Base-by-base conservation (phyloP, 2,888 invertebrate genomes). In the Caenorhabditis angaria region DNA sequence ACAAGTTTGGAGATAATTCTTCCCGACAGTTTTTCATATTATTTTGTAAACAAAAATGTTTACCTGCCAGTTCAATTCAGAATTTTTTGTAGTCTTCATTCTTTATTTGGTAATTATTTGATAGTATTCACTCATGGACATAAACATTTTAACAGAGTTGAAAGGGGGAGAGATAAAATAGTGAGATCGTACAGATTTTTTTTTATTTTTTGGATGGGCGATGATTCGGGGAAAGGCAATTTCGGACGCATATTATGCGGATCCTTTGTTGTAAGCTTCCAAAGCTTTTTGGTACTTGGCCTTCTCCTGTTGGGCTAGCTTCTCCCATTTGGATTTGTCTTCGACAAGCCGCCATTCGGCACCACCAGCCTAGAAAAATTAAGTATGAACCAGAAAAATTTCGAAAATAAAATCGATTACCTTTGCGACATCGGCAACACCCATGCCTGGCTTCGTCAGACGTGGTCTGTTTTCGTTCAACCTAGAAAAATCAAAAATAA, bases 381-480 rank as follows among this genome's bases (percentile, higher is more conserved):
- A 27, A 24, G n/a, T 14, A 12, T n/a, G 48, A 60, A 47, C 25
- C 22, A 24, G 6, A 51, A 12, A 8, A 22, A 51, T 32, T 12
- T 22, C 29, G 27, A 51, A n/a, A n/a, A n/a, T 27, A 20, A 22
- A 41, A 82, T 94, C 93, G 83, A 92, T 92, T 14, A 95, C 94
- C 89, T 94, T 96, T 14, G 94, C 92, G 68, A 97, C 91, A 86
- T 97, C 97, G 0, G 94, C 94, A 51, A 97, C 91, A 81, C 92
- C 92, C 78, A 95, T 91, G n/a, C 94, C 94, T 0, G 96, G 95
- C 6, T 92, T 91, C 82, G 95, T 92, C 70, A 97, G 94, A 76
- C 91, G 89, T 83, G 94, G 94, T 29, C 97, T 91, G 72, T 91
- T 92, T 66, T 93, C 94, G 88, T 94, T 60, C 61, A 97, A 90